Percentiles rank a stretch among this genome's conserved stretches.
phyloP scores from a whole-genome alignment of 2,797 vertebrate genomes.

The Cryptoblepharus egeriae region DNA sequence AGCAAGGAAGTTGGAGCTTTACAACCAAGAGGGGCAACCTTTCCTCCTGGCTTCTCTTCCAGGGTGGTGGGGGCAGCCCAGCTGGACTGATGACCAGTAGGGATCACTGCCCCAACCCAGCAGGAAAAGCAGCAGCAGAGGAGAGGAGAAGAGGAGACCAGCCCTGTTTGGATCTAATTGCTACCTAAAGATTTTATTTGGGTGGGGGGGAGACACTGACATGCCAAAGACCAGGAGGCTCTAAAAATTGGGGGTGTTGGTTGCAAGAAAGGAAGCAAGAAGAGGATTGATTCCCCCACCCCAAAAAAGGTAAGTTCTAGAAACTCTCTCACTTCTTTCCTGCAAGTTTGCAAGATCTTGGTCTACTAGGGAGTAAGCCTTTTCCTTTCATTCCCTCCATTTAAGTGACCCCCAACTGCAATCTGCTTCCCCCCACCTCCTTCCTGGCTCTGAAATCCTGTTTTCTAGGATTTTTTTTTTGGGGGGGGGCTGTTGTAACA shows the following conservation, averaged over 20 bases:
- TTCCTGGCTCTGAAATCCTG: neutral
- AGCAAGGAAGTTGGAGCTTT: slow-evolving; percentile 72
- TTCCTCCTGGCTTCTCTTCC: slow-evolving; percentile 54
- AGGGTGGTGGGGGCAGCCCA: slow-evolving; percentile 69
- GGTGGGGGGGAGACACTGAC: neutral
- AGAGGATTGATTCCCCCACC: neutral
- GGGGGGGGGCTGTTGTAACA: too few species aligned
- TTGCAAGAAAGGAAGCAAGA: neutral
- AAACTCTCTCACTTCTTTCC: neutral
- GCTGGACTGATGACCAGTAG: slow-evolving; percentile 56
- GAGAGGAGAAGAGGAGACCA: too few species aligned
- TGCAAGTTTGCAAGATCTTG: neutral
- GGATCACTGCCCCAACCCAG: slow-evolving; percentile 53
- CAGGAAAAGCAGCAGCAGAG: slow-evolving; percentile 63
- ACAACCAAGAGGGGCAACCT: slow-evolving; percentile 57
- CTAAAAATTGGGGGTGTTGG: neutral
- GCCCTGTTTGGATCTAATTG: too few species aligned
- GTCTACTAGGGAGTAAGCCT: too few species aligned
- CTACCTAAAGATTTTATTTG: too few species aligned
- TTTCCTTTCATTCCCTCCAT: too few species aligned
- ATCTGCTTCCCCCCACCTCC: too few species aligned
- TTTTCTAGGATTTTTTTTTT: too few species aligned
- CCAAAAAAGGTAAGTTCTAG: neutral
- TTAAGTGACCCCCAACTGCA: too few species aligned
- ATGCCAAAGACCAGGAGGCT: slow-evolving; percentile 17